Base-by-base conservation (phyloP, 2,888 invertebrate genomes). In the Drosophila nr. fundita region DNA sequence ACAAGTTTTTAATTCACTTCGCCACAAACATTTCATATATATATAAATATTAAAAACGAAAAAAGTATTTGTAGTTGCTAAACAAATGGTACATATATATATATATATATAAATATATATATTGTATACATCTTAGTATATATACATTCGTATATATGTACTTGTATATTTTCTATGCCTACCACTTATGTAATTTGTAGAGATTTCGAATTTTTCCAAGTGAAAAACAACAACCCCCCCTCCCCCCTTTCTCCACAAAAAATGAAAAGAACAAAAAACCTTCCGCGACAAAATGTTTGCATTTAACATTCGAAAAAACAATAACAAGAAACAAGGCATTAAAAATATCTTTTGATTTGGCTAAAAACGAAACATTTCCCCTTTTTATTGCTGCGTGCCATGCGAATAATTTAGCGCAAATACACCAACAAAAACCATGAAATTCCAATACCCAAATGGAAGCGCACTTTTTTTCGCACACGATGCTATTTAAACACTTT, bases 131-230 rank as follows among this genome's bases (percentile, higher is more conserved):
- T 48, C 78, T 81, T 81, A 74, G 78, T 82, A 78, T 80, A 80
- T 89, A 78, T 80, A 72, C 73, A 72, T 80, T 71, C 77, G 83
- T 83, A 90, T 77, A 88, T 90, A 90, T 77, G 89, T 90, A 90
- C 80, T 89, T 90, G 90, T 87, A 87, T 87, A 87, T 87, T 87
- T 87, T 87, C 87, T 87, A 87, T 90, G 90, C 87, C 87, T 87
- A 87, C 88, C 85, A 86, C 90, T 90, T 88, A 86, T 89, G 87
- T 90, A 86, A 87, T 82, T 89, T 87, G 87, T 83, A 86, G 90
- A 90, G 74, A 90, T 82, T 91, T 87, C 82, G 78, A 86, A 76
- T 79, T 90, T 91, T 89, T 81, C 82, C 70, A 78, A 72, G 71
- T 71, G 69, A 80, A 80, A 80, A 55, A 48, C 45, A 21, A 40